Conservation (phyloP, 2,797 vertebrate genomes). For the Silurus aristotelis region DNA sequence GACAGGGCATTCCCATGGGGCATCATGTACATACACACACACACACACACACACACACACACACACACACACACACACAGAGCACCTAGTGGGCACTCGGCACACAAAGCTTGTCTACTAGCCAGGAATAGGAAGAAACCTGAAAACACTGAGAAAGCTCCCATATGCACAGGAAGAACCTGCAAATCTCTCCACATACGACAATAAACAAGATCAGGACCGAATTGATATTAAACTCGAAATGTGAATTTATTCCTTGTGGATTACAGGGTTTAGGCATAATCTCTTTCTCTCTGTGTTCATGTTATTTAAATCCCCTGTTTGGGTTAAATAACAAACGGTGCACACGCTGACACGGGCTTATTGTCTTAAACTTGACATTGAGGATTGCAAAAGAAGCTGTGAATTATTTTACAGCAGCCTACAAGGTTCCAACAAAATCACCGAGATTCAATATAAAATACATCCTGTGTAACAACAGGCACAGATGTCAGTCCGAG, state of each 20-base stretch:
- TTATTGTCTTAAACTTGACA: background rate
- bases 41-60: background rate
- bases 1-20: too few relatives aligned
- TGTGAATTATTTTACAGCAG: background rate
- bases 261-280: background rate
- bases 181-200: background rate
- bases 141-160: background rate
- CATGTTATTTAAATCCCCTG: background rate
- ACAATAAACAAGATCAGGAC: background rate
- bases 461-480: background rate
- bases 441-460: background rate
- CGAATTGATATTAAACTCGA: background rate
- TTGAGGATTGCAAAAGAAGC: background rate
- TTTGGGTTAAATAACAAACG: conserved; percentile 6
- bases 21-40: background rate
- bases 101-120: background rate
- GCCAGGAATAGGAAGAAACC: background rate
- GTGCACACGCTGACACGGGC: background rate
- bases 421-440: background rate
- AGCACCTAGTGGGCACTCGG: background rate
- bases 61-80: background rate
- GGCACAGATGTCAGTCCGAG: background rate
- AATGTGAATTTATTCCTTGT: background rate
- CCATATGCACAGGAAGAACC: background rate
- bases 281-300: background rate